Conservation (phyloP, 2,888 invertebrate species). For the Cheilosia impressa region DNA sequence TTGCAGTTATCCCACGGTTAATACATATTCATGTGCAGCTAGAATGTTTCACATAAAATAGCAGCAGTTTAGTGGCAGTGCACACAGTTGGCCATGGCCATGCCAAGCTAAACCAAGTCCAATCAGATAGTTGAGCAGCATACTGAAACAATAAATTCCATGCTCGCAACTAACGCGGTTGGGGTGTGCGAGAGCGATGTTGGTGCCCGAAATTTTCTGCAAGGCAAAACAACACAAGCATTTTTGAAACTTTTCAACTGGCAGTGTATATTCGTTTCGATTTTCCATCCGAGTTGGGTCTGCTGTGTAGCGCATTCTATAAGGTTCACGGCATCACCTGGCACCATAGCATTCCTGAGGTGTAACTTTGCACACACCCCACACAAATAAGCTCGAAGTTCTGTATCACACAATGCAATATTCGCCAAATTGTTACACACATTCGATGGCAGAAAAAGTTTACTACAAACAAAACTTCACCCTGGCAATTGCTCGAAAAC, state of each 20-base stretch:
- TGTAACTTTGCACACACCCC: conserved; percentile 24
- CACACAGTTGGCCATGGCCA: conserved; percentile 26
- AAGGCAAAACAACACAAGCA: conserved; percentile 8
- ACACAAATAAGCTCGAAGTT: conserved; percentile 5
- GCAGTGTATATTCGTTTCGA: conserved; percentile 42
- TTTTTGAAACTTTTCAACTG: conserved; percentile 47
- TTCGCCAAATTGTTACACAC: conserved; percentile 14
- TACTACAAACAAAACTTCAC: not conserved
- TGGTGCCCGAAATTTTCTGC: not conserved
- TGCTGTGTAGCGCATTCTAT: not conserved
- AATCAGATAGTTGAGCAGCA: conserved; percentile 66
- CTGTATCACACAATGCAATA: conserved; percentile 10
- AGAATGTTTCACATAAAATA: conserved; percentile 61
- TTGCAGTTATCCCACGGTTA: conserved; percentile 44
- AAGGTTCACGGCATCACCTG: not conserved
- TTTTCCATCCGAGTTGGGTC: not conserved
- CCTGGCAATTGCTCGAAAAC: not conserved
- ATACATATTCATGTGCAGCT: conserved; percentile 65
- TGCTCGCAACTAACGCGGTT: conserved; percentile 50
- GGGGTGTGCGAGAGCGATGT: not conserved
- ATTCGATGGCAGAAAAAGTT: conserved; percentile 14
- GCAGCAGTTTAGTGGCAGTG: conserved; percentile 50
- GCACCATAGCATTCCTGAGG: conserved; percentile 15
- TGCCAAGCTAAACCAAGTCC: conserved; percentile 59
- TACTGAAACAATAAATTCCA: conserved; percentile 66